A percentile compares a stretch with the other conserved stretches of the same genome.
These are phyloP conservation scores for Poeciliopsis presidionis DNA, from an alignment of 2,797 vertebrate species.

Conservation along the genomic window DNA sequence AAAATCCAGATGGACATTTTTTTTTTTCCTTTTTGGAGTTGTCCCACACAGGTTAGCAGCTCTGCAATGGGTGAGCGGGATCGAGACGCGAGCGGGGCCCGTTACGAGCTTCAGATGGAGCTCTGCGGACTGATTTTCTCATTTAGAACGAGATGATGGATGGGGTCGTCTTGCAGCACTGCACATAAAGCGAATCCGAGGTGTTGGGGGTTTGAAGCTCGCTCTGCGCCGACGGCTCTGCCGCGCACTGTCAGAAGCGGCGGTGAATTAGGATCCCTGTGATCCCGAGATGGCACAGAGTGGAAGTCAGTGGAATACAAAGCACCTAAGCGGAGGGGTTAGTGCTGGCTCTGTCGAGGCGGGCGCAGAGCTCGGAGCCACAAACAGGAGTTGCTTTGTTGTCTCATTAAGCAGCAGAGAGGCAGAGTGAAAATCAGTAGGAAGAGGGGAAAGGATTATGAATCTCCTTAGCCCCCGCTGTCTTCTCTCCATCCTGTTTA, in stretches of 20 bases:
- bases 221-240: neutral
- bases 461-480: slow-evolving; percentile 67
- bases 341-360: slow-evolving; percentile 35
- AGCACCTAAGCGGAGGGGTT: slow-evolving; percentile 22
- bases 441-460: slow-evolving; percentile 59
- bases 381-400: slow-evolving; percentile 48
- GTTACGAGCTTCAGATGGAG: slow-evolving; percentile 31
- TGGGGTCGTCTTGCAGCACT: neutral
- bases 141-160: slow-evolving; percentile 34
- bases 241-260: neutral
- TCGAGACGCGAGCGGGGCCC: slow-evolving; percentile 26
- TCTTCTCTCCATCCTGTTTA: slow-evolving; percentile 69
- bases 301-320: slow-evolving; percentile 27
- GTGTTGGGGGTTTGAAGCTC: slow-evolving; percentile 9
- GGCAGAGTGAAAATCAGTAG: slow-evolving; percentile 45
- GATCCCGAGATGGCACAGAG: slow-evolving; percentile 4
- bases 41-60: slow-evolving; percentile 55
- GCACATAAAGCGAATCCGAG: slow-evolving; percentile 7
- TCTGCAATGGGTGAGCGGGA: slow-evolving; percentile 28
- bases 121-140: slow-evolving; percentile 20
- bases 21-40: slow-evolving; percentile 41
- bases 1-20: slow-evolving; percentile 58
- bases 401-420: slow-evolving; percentile 59
- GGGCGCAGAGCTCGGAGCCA: slow-evolving; percentile 37
- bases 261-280: neutral